phyloP scores from a whole-genome alignment of 1,140 invertebrate genomes.

The Trichomalopsis sarcophagae region DNA sequence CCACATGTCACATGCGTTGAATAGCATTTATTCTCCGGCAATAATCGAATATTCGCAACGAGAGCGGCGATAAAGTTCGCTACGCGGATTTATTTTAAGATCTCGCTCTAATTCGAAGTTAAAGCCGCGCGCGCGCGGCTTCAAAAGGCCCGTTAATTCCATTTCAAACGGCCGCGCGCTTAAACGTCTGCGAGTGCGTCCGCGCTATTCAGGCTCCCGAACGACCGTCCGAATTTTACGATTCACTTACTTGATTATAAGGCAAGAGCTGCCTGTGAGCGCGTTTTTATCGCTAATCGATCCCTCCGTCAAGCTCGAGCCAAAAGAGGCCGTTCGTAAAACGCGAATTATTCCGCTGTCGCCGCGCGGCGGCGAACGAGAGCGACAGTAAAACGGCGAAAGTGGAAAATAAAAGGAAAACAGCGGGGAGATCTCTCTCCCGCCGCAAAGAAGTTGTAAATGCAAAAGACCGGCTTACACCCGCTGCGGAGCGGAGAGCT shows the following conservation, averaged over 20 bases:
- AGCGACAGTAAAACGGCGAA: slow-evolving; percentile 14
- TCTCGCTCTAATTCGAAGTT: slow-evolving; percentile 27
- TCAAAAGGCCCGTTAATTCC: slow-evolving; percentile 13
- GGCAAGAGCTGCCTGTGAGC: background rate
- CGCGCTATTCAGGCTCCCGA: background rate
- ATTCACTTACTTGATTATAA: slow-evolving; percentile 43
- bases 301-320: background rate
- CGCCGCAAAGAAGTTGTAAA: slow-evolving; percentile 20
- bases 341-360: slow-evolving; percentile 4
- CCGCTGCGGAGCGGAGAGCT: background rate
- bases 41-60: background rate
- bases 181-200: background rate
- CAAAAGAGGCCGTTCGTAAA: slow-evolving; percentile 11
- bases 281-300: slow-evolving; percentile 47
- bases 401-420: slow-evolving; percentile 17
- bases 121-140: background rate
- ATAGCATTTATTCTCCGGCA: no score
- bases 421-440: background rate
- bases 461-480: background rate
- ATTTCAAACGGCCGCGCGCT: background rate
- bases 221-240: slow-evolving; percentile 34
- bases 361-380: background rate
- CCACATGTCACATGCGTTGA: no score
- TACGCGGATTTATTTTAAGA: background rate
- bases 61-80: background rate